Evolutionary conservation across 2,888 invertebrate species (phyloP), one percentile per base, ranked within the genome.

Genomic region (Tetragnatha montana): DNA sequence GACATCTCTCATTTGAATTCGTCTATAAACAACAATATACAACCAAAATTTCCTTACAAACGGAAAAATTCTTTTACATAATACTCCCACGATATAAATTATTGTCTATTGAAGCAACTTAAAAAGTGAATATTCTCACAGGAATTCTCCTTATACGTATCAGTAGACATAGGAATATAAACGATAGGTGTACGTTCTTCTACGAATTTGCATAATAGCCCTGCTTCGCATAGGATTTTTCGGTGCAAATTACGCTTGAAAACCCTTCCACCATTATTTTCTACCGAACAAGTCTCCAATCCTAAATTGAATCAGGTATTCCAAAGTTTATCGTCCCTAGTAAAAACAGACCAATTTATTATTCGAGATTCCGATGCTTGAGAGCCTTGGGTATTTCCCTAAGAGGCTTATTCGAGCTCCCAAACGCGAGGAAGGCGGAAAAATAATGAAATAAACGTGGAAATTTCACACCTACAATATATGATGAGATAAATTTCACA

Each of bases 311-410:
- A 60, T 60, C 60, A 60, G 60, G 60, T 60, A 60, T 60, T 60
- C 60, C 10, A 10, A 60, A 60, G 60, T 60, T 60, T 60, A 60
- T 60, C 60, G 60, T 35, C 35, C 60, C 17, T 60, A 12, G 60
- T 60, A 60, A 60, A 60, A 60, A 60, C 60, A 60, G 60, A 60
- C 60, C 60, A 60, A 60, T 60, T 60, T 60, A 60, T 60, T 60
- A 60, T 60, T 60, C 60, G 60, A 60, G 60, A 60, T 60, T 60
- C 17, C 60, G 0, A 17, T 10, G 60, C 10, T 17, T 4, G 14
- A 60, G 12, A 60, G 17, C 60, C 14, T 10, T 60, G 17, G 17
- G 60, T 17, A 60, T 60, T 60, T 60, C 60, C 60, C 60, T 60
- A 60, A 60, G 60, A 60, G 60, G 60, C 60, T 60, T 60, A 60